A percentile compares a stretch with the other conserved stretches of the same genome.
These are phyloP conservation scores for Branchipolynoe longqiensis DNA, from an alignment of 2,888 invertebrate genomes.

Conservation along the genomic window DNA sequence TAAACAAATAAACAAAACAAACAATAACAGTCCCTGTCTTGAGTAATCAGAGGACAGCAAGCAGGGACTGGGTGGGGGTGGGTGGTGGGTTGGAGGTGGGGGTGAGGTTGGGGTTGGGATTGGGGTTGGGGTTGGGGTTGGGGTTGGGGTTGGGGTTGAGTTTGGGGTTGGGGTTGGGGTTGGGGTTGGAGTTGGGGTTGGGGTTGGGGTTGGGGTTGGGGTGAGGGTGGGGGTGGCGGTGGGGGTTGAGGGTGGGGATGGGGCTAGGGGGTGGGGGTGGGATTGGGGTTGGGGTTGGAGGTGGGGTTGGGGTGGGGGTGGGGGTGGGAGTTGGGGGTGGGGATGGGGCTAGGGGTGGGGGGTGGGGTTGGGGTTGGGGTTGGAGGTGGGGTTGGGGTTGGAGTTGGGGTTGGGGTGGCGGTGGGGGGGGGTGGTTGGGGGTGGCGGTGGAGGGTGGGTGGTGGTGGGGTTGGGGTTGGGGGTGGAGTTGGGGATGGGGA, in stretches of 20 bases:
- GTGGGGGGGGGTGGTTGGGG: neutral
- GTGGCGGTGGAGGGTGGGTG: neutral
- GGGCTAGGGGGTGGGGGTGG: neutral
- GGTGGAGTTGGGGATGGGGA: neutral
- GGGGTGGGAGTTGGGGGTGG: neutral
- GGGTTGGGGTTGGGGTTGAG: no score
- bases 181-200: neutral
- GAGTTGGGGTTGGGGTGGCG: neutral
- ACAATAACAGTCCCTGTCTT: no score
- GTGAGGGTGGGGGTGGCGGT: neutral
- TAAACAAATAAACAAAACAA: no score
- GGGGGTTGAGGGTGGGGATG: neutral
- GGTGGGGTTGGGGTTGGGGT: neutral
- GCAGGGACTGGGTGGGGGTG: neutral
- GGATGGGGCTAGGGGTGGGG: neutral
- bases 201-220: neutral
- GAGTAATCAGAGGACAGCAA: constrained; percentile 5
- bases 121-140: neutral
- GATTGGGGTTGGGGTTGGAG: neutral
- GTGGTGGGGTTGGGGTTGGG: neutral
- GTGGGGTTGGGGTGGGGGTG: neutral
- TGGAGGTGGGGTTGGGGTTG: neutral
- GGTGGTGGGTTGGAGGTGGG: neutral
- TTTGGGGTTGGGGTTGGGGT: neutral
- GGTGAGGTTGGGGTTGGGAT: neutral